Base-by-base conservation (phyloP, 2,888 invertebrate genomes). In the Xestia ashworthii region DNA sequence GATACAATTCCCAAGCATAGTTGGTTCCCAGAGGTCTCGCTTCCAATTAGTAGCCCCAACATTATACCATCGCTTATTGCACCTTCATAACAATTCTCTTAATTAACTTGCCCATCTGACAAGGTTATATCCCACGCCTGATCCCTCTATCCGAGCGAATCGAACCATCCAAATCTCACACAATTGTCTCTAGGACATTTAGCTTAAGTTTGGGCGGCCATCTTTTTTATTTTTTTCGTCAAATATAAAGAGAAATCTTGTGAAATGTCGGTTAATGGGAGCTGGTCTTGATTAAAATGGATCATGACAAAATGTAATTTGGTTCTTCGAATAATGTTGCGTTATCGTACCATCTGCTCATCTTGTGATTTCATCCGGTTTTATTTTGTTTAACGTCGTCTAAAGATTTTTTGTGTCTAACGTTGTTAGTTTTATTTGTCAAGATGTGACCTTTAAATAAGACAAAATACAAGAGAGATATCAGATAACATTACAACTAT, bases 281-380 rank as follows among this genome's bases (percentile, higher is more conserved):
- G 62, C 71, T 71, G 66, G 83, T 67, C 86, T 89, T 91, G 90
- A 91, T 91, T 90, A 90, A 89, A 91, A 86, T 91, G 89, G 90
- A 89, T 90, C 86, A 87, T 87, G 87, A 81, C 86, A 75, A 76
- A 76, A 85, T 87, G 86, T 88, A 90, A 90, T 90, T 87, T 82
- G 76, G 85, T 71, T 81, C 74, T 82, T 75, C 79, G 78, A 84
- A 88, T 90, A 90, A 90, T 90, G 85, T 87, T 77, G 76, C 58
- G 48, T 78, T 83, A 82, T 82, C 70, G 12, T 38, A 0, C 62
- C 62, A 70, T 80, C 76, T 81, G 55, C 44, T 67, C 46, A 11
- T 68, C 50, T 71, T 50, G 55, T 25, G 60, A 65, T 38, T 71
- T 68, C 32, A 3, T 60, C 41, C n/a, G 38, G 38, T 41, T 67